Percentiles rank a stretch among this genome's conserved stretches.
phyloP scores from a whole-genome alignment of 2,113 vertebrate species.

The Pteropus alecto region DNA sequence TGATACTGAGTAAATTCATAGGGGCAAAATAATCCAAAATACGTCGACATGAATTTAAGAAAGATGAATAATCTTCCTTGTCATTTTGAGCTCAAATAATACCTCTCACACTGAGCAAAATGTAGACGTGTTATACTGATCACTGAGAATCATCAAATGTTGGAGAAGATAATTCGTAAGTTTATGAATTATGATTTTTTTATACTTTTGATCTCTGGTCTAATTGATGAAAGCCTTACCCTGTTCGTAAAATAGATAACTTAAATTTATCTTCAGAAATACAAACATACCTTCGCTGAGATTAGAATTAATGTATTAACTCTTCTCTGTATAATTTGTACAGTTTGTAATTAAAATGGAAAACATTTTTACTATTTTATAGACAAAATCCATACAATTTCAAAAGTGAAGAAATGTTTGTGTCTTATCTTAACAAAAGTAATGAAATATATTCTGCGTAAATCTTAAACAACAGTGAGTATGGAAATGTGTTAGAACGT shows the following conservation, averaged over 20 bases:
- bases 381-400: background rate
- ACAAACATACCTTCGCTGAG: background rate
- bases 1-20: conserved; percentile 71
- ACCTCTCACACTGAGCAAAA: background rate
- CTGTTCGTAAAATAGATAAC: background rate
- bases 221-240: background rate
- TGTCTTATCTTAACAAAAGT: background rate
- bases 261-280: conserved; percentile 11
- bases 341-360: background rate
- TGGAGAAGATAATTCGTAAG: background rate
- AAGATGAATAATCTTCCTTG: conserved; percentile 11
- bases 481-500: background rate
- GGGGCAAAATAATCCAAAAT: conserved; percentile 63
- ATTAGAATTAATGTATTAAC: background rate
- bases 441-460: background rate
- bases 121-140: background rate
- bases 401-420: background rate
- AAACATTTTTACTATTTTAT: background rate
- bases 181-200: background rate
- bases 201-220: background rate
- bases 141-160: background rate
- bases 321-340: background rate
- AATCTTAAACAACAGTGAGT: background rate
- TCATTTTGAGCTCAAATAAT: background rate
- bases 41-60: conserved; percentile 51